Evolutionary conservation across 2,888 invertebrate genomes (phyloP).

Genomic region (Orchesella flavescens): DNA sequence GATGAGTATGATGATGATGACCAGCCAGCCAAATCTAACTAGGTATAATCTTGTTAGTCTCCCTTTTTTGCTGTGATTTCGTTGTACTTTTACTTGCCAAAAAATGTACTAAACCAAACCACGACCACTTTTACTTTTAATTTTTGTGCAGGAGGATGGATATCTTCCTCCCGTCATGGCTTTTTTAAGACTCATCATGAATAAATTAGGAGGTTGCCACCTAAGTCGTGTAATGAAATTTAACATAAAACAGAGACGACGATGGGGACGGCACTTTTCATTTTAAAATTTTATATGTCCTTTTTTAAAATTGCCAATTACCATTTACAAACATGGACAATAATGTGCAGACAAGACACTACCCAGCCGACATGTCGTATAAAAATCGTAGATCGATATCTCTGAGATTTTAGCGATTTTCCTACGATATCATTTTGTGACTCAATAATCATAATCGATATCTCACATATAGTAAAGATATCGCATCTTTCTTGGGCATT

Average conservation of each 20-base stretch:
- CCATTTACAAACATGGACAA: too few relatives aligned
- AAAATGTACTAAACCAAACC: neutral
- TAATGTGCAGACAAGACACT: too few relatives aligned
- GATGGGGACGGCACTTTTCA: neutral
- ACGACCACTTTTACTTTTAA: neutral
- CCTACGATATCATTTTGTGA: too few relatives aligned
- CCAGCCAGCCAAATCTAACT: neutral
- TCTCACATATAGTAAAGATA: too few relatives aligned
- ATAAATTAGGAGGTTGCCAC: slow-evolving; percentile 37
- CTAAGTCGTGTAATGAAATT: slow-evolving; percentile 9
- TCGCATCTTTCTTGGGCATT: too few relatives aligned
- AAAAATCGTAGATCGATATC: too few relatives aligned
- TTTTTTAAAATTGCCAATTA: neutral
- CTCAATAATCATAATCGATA: too few relatives aligned
- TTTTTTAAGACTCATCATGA: slow-evolving; percentile 17
- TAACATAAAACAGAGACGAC: neutral
- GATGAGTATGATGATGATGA: neutral
- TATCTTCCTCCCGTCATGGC: too few relatives aligned
- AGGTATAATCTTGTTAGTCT: neutral
- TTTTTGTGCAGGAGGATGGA: neutral
- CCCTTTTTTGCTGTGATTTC: neutral
- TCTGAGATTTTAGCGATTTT: too few relatives aligned
- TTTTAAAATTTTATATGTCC: neutral
- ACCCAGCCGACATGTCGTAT: too few relatives aligned
- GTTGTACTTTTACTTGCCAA: neutral